phyloP scores from a whole-genome alignment of 2,888 invertebrate species.

The Norana najaformis region DNA sequence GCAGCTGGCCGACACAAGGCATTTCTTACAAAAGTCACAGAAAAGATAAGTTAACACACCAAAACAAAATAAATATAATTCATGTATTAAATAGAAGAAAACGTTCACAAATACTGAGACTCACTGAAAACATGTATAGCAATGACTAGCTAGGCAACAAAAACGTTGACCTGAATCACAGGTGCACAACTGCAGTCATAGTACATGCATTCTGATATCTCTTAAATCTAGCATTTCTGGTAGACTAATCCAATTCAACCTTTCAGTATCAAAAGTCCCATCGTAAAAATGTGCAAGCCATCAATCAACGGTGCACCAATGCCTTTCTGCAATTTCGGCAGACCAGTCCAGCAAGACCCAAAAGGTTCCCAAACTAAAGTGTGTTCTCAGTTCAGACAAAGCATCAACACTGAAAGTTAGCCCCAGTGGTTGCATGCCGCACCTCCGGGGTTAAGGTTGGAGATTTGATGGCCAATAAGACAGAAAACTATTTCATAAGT shows the following conservation, averaged over 20 bases:
- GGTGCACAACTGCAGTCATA: background rate
- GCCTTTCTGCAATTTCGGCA: no score
- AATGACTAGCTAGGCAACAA: constrained; percentile 13
- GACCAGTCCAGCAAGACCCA: no score
- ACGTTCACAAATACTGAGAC: background rate
- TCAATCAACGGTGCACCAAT: background rate
- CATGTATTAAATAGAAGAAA: background rate
- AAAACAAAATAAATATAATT: background rate
- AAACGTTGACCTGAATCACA: background rate
- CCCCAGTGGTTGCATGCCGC: background rate
- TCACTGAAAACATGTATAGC: background rate
- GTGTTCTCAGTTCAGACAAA: background rate
- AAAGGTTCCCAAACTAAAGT: no score
- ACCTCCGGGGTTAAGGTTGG: background rate
- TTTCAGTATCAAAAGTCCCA: background rate
- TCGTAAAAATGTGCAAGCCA: background rate
- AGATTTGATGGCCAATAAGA: background rate
- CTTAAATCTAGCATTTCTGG: background rate
- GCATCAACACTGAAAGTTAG: background rate
- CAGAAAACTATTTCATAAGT: background rate
- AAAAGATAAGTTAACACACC: background rate
- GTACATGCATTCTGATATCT: background rate
- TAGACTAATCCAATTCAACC: background rate
- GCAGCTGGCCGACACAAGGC: background rate
- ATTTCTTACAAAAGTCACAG: background rate